A percentile compares a stretch with the other conserved stretches of the same genome.
Conservation (phyloP, 2,797 vertebrate genomes). For the Parauchenoglanis ngamensis region DNA sequence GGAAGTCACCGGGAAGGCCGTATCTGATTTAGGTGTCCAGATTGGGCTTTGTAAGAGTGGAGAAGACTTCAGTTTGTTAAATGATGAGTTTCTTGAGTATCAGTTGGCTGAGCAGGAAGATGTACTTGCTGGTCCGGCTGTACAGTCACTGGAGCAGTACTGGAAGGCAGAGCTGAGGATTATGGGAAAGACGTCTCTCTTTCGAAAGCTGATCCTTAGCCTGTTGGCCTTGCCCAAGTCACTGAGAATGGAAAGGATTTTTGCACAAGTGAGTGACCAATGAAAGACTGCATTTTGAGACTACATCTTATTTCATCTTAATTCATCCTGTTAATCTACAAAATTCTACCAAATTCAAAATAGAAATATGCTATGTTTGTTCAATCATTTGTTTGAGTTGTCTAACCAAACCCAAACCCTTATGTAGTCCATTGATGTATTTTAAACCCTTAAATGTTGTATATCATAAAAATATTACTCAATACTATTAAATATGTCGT, state of each 20-base stretch:
- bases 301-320: neutral
- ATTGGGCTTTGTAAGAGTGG: conserved; percentile 57
- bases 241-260: conserved; percentile 59
- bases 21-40: conserved; percentile 59
- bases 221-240: conserved; percentile 69
- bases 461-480: neutral
- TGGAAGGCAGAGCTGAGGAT: conserved; percentile 58
- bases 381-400: neutral
- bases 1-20: conserved; percentile 24
- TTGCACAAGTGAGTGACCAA: conserved; percentile 66
- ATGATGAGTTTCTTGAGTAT: conserved; percentile 52
- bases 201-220: conserved; percentile 64
- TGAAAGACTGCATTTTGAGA: neutral
- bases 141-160: conserved; percentile 45
- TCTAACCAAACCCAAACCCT: neutral
- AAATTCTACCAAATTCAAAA: neutral
- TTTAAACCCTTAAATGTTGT: neutral
- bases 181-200: conserved; percentile 34
- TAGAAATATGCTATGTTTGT: neutral
- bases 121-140: accelerated
- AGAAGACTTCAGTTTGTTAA: conserved; percentile 47
- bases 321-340: neutral
- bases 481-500: neutral
- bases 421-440: neutral
- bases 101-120: conserved; percentile 3